These are phyloP conservation scores for Acanthiza pusilla DNA, from an alignment of 2,797 vertebrate species.

Conservation along the genomic window DNA sequence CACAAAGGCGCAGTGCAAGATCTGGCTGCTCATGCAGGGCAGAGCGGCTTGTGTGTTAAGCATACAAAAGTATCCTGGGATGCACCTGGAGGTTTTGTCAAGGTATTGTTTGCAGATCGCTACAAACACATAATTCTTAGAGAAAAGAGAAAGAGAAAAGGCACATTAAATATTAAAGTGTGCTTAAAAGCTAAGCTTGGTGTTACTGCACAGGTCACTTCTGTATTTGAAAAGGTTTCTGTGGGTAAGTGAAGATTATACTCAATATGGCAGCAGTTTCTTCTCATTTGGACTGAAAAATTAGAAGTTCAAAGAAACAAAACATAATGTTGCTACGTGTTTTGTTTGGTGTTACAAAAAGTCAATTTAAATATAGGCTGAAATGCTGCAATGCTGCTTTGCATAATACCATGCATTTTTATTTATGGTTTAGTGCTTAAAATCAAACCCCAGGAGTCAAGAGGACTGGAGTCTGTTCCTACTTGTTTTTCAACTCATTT, in stretches of 20 bases:
- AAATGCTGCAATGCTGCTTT: not conserved
- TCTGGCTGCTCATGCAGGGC: not conserved
- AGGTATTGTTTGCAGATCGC: not conserved
- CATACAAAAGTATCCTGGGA: not conserved
- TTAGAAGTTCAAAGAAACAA: not conserved
- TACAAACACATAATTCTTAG: not conserved
- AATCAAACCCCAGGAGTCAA: not conserved
- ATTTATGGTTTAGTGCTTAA: not conserved
- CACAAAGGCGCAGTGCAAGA: not conserved
- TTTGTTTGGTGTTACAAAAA: not conserved
- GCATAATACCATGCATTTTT: not conserved
- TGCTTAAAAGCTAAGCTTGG: not conserved
- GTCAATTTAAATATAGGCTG: not conserved
- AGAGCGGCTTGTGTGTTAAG: not conserved
- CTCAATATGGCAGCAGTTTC: not conserved
- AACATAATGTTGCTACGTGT: not conserved
- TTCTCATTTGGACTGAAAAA: not conserved
- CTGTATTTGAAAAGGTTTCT: not conserved
- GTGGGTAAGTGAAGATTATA: not conserved
- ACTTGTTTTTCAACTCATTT: slow-evolving; percentile 16
- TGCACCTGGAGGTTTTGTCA: not conserved
- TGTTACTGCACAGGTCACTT: not conserved
- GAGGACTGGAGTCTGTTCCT: not conserved
- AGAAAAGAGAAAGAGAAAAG: not conserved
- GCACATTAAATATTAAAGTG: not conserved